Conservation (phyloP, 2,888 invertebrate species). For the Eumerus sabulonum region DNA sequence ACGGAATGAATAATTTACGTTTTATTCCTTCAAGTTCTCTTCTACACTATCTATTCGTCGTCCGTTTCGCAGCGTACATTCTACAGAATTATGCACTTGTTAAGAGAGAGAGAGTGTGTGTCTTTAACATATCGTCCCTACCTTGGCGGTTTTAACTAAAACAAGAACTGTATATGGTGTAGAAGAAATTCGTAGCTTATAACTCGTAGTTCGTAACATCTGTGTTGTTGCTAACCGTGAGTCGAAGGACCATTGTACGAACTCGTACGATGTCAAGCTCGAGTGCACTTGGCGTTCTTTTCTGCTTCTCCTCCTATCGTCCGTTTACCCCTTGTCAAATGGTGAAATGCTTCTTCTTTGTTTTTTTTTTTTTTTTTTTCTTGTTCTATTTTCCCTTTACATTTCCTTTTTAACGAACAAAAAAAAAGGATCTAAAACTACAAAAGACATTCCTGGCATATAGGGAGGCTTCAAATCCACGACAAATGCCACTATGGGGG, state of each 20-base stretch:
- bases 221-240: slow-evolving; percentile 51
- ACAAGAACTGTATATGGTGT: slow-evolving; percentile 35
- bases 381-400: no score
- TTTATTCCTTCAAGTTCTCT: slow-evolving; percentile 19
- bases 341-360: no score
- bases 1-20: slow-evolving; percentile 56
- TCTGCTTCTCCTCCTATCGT: slow-evolving; percentile 8
- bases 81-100: slow-evolving; percentile 50
- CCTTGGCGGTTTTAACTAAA: slow-evolving; percentile 25
- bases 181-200: neutral
- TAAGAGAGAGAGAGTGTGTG: slow-evolving; percentile 24
- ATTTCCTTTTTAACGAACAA: slow-evolving; percentile 20
- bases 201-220: slow-evolving; percentile 15
- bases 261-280: slow-evolving; percentile 57
- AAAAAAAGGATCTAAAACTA: slow-evolving; percentile 63
- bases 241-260: slow-evolving; percentile 4
- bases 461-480: slow-evolving; percentile 51
- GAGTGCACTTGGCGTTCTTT: slow-evolving; percentile 62
- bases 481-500: slow-evolving; percentile 55
- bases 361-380: slow-evolving; percentile 21
- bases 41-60: slow-evolving; percentile 1
- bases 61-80: slow-evolving; percentile 4
- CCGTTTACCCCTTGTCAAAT: neutral
- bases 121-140: no score
- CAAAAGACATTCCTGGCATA: slow-evolving; percentile 58